Base-by-base conservation (phyloP, 2,888 invertebrate species). In the Atrina japonica region DNA sequence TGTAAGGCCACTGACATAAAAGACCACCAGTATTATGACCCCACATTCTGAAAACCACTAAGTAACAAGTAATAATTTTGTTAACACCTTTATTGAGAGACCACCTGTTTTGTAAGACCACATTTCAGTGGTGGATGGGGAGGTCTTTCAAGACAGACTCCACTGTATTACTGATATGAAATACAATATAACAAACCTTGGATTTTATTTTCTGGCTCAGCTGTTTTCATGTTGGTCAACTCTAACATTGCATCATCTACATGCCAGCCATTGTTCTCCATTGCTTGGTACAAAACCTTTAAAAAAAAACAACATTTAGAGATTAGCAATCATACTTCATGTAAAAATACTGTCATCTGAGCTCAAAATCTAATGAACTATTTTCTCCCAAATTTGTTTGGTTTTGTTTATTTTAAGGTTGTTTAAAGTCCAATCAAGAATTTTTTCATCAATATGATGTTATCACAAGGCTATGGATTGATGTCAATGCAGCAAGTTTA, bases 201-300 rank as follows among this genome's bases (percentile, higher is more conserved):
- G 53, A 60, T 63, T 50, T 43, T 61, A 65, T 73, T 67, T 47
- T 70, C 56, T 69, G 66, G 68, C 3, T 63, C 70, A 35, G 6
- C 35, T 11, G 5, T 11, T 27, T 21, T 35, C 29, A 63, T 65
- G n/a, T 49, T 63, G 41, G 73, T 52, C 29, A 85, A 59, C 14
- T 72, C 63, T 2, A 76, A 70, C 16, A 79, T 77, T 18, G 83
- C 83, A 64, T 80, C 78, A 41, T 78, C 83, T 16, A 79, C 68
- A 21, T 76, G 66, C 77, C 83, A 83, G 45, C 81, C 68, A 53
- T 79, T 75, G 9, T 67, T 60, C 14, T 72, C 58, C 50, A 85
- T 52, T 0, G 75, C 78, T 29, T 69, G 65, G 1, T 69, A 66
- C 50, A 85, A 52, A 27, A 78, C 80, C 85, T 85, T 66, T 5